A percentile compares a stretch with the other conserved stretches of the same genome.
Conservation (phyloP, 2,113 vertebrate species). For the Phylloscopus whistleri region DNA sequence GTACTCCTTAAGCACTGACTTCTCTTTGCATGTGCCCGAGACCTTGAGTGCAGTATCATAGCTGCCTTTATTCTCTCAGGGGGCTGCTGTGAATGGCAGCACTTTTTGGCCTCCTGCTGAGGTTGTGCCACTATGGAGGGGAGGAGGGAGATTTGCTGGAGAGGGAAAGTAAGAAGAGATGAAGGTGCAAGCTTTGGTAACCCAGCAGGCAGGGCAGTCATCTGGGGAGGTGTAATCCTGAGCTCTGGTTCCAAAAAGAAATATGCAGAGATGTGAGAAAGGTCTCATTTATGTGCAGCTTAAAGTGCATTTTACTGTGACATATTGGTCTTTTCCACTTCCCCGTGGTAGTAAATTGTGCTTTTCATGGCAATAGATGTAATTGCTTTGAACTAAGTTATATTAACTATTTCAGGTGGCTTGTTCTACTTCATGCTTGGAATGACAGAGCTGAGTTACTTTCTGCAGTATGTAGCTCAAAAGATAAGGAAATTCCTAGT, state of each 20-base stretch:
- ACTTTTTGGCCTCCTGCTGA: neutral
- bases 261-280: neutral
- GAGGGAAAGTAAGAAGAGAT: neutral
- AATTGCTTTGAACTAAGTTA: slow-evolving; percentile 32
- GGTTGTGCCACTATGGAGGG: rapidly evolving
- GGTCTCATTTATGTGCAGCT: neutral
- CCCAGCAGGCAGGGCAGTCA: neutral
- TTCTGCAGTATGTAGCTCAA: neutral
- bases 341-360: neutral
- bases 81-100: neutral
- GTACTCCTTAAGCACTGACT: rapidly evolving
- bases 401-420: slow-evolving; percentile 7
- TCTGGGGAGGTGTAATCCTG: neutral
- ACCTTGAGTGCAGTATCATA: rapidly evolving
- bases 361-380: neutral
- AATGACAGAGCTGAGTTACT: neutral
- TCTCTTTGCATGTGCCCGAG: rapidly evolving
- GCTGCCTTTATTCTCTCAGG: neutral
- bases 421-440: slow-evolving; percentile 16
- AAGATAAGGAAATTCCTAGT: neutral
- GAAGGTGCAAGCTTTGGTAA: neutral
- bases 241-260: neutral
- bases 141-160: neutral
- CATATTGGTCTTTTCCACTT: neutral
- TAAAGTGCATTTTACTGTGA: slow-evolving; percentile 21